Base-by-base conservation (phyloP, 2,113 vertebrate species). In the Forbesichthys agassizii region DNA sequence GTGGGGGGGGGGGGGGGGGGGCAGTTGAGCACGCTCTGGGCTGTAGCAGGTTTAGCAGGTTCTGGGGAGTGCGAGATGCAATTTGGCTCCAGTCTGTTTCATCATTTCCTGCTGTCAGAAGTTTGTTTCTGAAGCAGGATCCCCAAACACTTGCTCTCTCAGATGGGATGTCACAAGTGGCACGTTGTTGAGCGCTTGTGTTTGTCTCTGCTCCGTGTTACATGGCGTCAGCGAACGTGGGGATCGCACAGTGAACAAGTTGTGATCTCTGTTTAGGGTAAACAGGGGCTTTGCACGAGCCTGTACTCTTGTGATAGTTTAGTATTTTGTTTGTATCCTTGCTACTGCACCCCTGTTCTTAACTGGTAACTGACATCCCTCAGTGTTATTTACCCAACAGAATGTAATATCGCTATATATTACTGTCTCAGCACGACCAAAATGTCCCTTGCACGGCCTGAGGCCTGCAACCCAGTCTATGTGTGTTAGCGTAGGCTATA, bases 161-260 rank as follows among this genome's bases (percentile, higher is more conserved):
- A 63, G 79, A 84, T 85, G 88, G 86, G 81, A 76, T 89, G 88
- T 89, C 89, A 85, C 84, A 82, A 86, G 86, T 86, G 78, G 79
- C 87, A 89, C 83, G 87, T 89, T 87, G 86, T 87, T 78, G 78
- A 86, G 76, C 78, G 67, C 71, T 78, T 55, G 74, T 77, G 61
- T 85, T 84, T 71, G 68, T 87, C 79, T 81, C 66, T 79, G 82
- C 65, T 79, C 79, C 82, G 64, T 83, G 84, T 80, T 77, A 77
- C 75, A 71, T 52, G 60, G 74, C 49, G 61, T 48, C 74, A 73
- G 75, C 68, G 71, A 89, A 77, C 61, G 36, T 6, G 74, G 68
- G 61, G 65, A 70, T 73, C 64, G 71, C 72, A 76, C 79, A 84
- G 72, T 60, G 64, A 69, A 57, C 64, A 65, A 80, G 82, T 66